These are phyloP conservation scores for Dipodomys merriami DNA, from an alignment of 2,113 vertebrate species.

Conservation along the genomic window DNA sequence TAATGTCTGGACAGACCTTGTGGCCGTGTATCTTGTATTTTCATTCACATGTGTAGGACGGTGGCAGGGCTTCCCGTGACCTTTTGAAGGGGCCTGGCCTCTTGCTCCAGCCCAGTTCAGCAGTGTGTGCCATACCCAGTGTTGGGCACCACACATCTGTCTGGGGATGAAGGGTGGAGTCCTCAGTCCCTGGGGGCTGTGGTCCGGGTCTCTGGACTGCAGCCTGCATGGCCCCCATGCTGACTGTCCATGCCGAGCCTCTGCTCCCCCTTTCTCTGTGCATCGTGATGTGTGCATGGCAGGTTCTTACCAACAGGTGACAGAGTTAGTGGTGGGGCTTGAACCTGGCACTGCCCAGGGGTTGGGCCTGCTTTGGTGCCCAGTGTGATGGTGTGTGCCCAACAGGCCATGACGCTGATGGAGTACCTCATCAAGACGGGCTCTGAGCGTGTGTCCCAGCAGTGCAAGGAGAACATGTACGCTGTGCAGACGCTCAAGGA, in stretches of 20 bases:
- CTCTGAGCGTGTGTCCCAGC: constrained; percentile 94
- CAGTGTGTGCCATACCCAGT: fast-evolving
- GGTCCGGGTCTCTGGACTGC: neutral
- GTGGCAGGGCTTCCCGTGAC: too few species aligned
- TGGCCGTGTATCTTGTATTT: too few species aligned
- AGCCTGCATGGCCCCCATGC: fast-evolving
- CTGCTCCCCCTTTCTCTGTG: fast-evolving
- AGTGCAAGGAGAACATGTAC: constrained; percentile 96
- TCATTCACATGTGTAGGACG: too few species aligned
- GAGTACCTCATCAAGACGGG: constrained; percentile 97
- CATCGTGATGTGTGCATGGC: neutral
- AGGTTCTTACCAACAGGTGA: neutral
- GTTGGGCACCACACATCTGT: fast-evolving
- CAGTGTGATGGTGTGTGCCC: neutral
- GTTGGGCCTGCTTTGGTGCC: neutral
- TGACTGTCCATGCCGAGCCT: too few species aligned
- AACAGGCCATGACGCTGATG: constrained; percentile 95
- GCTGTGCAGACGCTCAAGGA: constrained; percentile 96
- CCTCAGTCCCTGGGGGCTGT: too few species aligned
- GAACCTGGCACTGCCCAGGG: neutral
- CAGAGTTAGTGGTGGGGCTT: neutral
- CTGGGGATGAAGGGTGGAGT: neutral
- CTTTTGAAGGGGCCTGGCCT: neutral
- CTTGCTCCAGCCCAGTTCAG: fast-evolving
- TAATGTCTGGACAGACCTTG: neutral